phyloP scores from a whole-genome alignment of 2,888 invertebrate genomes.

The Agrotis ipsilon region DNA sequence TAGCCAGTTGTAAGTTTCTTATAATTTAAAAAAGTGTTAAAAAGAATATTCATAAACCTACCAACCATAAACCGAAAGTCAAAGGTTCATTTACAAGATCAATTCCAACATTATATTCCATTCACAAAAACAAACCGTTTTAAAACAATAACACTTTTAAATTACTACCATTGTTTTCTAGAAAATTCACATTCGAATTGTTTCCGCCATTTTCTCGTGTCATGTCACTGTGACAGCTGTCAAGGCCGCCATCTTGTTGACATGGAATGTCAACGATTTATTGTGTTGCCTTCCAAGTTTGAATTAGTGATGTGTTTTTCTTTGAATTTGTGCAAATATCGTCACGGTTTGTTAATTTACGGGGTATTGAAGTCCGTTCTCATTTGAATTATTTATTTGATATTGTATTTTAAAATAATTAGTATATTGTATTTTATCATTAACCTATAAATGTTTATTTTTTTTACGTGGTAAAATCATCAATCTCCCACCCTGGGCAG shows the following conservation, averaged over 20 bases:
- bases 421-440: background rate
- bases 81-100: slow-evolving; percentile 19
- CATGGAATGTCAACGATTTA: slow-evolving; percentile 64
- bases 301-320: slow-evolving; percentile 52
- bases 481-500: too few relatives aligned
- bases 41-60: slow-evolving; percentile 6
- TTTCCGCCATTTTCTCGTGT: slow-evolving; percentile 52
- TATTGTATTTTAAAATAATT: background rate
- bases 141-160: slow-evolving; percentile 35
- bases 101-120: slow-evolving; percentile 24
- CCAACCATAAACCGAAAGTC: slow-evolving; percentile 7
- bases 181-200: slow-evolving; percentile 46
- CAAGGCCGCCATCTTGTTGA: slow-evolving; percentile 71
- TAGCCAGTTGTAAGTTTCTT: too few relatives aligned
- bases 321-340: slow-evolving; percentile 41
- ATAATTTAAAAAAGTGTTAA: background rate
- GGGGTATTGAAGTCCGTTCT: background rate
- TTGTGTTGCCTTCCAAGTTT: slow-evolving; percentile 55
- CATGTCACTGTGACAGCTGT: slow-evolving; percentile 74
- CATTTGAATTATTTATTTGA: background rate
- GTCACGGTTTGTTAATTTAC: slow-evolving; percentile 8
- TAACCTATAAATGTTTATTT: too few relatives aligned
- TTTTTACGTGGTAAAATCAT: too few relatives aligned
- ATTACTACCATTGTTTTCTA: slow-evolving; percentile 44
- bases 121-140: slow-evolving; percentile 13